phyloP scores from a whole-genome alignment of 1,140 invertebrate species.

The Dryas iulia region DNA sequence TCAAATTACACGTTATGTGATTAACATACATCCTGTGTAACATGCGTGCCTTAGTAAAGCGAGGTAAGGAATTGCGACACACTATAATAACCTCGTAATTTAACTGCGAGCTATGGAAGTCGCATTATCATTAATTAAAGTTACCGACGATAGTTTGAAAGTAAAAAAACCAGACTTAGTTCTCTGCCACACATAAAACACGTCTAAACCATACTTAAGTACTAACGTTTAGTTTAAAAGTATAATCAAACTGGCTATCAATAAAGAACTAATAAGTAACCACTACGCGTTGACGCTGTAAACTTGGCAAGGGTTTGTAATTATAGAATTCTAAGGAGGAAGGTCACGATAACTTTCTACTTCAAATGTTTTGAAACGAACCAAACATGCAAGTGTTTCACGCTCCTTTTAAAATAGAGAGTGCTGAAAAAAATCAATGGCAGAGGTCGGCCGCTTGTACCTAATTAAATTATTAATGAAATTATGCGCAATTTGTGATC shows the following conservation, averaged over 20 bases:
- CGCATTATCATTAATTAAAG: conserved; percentile 14
- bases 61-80: conserved; percentile 17
- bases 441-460: background rate
- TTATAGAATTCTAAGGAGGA: conserved; percentile 31
- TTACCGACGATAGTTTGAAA: background rate
- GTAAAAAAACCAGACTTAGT: background rate
- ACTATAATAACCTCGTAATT: conserved; percentile 14
- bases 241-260: background rate
- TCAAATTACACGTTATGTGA: background rate
- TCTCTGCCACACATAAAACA: background rate
- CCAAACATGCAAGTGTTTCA: conserved; percentile 39
- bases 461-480: conserved; percentile 6
- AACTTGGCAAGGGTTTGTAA: conserved; percentile 25
- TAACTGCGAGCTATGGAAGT: conserved; percentile 8
- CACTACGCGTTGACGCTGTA: conserved; percentile 15
- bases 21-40: conserved; percentile 23
- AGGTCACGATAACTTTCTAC: conserved; percentile 46
- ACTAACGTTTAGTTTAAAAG: background rate
- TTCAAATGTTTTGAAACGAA: conserved; percentile 32
- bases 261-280: background rate
- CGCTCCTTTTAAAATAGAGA: conserved; percentile 22
- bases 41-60: background rate
- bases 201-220: background rate
- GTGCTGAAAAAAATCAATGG: conserved; percentile 15
- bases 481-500: background rate